phyloP scores from a whole-genome alignment of 2,888 invertebrate species.

The Cataglyphis altisquamis region DNA sequence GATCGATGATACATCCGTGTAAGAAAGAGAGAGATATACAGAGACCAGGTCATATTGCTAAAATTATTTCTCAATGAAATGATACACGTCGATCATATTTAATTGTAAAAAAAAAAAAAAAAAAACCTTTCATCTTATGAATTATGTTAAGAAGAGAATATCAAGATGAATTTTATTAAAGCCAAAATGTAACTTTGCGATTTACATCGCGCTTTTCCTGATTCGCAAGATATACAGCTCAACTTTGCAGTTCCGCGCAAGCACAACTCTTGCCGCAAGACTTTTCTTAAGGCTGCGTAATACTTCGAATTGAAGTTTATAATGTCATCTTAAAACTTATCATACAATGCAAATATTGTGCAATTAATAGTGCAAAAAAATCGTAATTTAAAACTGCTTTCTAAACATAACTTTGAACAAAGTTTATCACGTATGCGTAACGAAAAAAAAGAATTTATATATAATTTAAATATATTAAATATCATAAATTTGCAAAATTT shows the following conservation, averaged over 20 bases:
- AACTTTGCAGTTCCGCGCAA: conserved; percentile 63
- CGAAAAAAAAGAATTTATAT: not conserved
- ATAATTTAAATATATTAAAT: not conserved
- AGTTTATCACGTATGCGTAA: not conserved
- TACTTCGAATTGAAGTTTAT: conserved; percentile 66
- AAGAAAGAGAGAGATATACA: not conserved
- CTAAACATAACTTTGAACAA: not conserved
- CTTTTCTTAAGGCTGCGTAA: conserved; percentile 63
- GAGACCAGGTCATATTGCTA: not conserved
- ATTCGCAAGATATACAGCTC: not conserved
- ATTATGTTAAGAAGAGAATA: not conserved
- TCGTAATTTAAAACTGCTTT: not conserved
- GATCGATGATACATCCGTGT: not conserved
- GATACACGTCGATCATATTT: not conserved
- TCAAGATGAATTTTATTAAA: not conserved
- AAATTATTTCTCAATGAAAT: not conserved
- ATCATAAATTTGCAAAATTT: conserved; percentile 13
- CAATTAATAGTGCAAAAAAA: conserved; percentile 13
- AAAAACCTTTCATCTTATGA: not conserved
- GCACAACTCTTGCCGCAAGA: conserved; percentile 61
- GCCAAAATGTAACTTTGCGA: not conserved
- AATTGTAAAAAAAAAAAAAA: not conserved
- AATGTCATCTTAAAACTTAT: conserved; percentile 67
- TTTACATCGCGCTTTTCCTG: conserved; percentile 26
- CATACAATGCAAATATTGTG: conserved; percentile 5